Conservation (phyloP, 2,797 vertebrate species). For the Acomys russatus region DNA sequence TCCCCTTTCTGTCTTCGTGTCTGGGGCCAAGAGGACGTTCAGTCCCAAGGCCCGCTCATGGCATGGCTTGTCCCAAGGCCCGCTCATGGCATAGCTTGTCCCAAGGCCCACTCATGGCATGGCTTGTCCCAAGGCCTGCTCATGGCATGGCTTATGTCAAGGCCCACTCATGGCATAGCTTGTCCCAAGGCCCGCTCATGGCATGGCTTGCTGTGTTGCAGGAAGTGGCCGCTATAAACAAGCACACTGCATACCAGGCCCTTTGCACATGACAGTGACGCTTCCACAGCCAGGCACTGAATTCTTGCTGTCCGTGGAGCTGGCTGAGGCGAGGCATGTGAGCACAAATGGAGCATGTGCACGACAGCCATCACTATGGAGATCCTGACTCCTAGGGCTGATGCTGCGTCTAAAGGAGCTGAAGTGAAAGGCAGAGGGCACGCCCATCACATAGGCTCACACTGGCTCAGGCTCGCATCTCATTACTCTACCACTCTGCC, state of each 20-base stretch:
- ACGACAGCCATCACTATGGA: background rate
- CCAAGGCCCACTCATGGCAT: rapidly evolving
- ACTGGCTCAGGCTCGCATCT: background rate
- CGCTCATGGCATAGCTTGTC: rapidly evolving
- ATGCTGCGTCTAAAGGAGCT: background rate
- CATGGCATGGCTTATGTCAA: background rate
- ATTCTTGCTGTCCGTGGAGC: background rate
- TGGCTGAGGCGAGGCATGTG: background rate
- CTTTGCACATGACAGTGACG: rapidly evolving
- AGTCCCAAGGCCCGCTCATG: background rate
- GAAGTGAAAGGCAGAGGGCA: background rate
- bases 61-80: background rate
- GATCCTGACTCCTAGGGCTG: background rate
- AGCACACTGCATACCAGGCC: background rate
- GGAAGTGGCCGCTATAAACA: rapidly evolving
- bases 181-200: background rate
- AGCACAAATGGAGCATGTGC: background rate
- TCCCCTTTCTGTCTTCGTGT: background rate
- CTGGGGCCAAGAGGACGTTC: background rate
- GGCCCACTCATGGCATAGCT: background rate
- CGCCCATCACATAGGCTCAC: background rate
- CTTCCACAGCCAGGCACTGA: background rate
- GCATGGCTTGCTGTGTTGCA: background rate
- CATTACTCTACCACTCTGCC: background rate
- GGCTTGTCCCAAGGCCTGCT: background rate